phyloP scores from a whole-genome alignment of 2,797 vertebrate species.

The Rhabdomys pumilio region DNA sequence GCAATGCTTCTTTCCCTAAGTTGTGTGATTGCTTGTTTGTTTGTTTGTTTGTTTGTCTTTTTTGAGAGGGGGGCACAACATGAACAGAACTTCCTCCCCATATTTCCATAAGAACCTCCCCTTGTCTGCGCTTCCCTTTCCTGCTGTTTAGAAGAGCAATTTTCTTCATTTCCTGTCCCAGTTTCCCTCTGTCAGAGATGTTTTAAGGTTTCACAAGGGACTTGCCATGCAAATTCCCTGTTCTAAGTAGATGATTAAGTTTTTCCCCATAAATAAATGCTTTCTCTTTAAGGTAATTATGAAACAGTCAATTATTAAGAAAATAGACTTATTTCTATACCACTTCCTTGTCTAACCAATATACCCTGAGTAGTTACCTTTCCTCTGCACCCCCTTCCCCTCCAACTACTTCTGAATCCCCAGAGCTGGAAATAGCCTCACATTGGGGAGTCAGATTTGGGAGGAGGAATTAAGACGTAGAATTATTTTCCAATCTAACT shows the following conservation, averaged over 20 bases:
- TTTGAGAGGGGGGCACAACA: neutral
- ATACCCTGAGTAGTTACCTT: neutral
- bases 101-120: neutral
- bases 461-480: neutral
- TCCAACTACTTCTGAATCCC: neutral
- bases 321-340: neutral
- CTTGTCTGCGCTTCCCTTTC: neutral
- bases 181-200: neutral
- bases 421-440: neutral
- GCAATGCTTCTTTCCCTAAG: neutral
- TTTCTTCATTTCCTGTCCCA: neutral
- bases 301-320: neutral
- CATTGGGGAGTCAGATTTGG: constrained; percentile 8
- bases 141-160: too few relatives aligned
- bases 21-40: neutral
- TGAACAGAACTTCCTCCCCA: neutral
- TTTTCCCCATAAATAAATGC: neutral
- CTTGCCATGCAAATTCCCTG: accelerated
- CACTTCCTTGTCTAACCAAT: neutral
- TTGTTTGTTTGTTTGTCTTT: neutral
- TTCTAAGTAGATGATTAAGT: neutral
- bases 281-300: neutral
- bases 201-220: neutral
- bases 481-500: constrained; percentile 25
- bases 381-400: neutral